Conservation (phyloP, 2,113 vertebrate genomes). For the Lepidothrix coronata region DNA sequence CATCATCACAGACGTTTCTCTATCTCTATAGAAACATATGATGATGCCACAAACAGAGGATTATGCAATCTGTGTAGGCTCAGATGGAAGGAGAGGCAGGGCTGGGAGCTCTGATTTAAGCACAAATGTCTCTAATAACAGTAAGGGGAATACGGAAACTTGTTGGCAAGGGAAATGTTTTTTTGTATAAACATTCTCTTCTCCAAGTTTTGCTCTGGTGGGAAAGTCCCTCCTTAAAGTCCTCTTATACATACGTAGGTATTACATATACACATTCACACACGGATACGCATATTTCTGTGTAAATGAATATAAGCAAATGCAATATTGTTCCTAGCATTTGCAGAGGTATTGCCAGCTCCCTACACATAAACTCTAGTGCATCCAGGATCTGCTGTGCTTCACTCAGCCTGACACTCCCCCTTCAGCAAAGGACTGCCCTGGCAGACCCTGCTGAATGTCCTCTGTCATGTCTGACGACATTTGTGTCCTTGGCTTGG, state of each 20-base stretch:
- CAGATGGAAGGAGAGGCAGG: constrained; percentile 33
- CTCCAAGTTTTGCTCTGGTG: constrained; percentile 31
- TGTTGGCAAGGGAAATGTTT: neutral
- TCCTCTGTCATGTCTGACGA: neutral
- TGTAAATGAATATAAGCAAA: neutral
- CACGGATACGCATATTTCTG: neutral
- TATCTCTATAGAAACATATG: neutral
- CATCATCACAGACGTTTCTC: neutral
- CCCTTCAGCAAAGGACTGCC: neutral
- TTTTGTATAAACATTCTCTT: constrained; percentile 36
- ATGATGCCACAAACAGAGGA: constrained; percentile 43
- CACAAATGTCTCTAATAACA: constrained; percentile 27
- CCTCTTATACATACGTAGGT: neutral
- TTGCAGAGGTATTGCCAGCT: neutral
- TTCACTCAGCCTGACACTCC: neutral
- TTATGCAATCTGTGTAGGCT: constrained; percentile 11
- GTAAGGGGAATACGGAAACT: neutral
- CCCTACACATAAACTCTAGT: neutral
- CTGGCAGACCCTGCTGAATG: neutral
- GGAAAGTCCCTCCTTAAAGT: constrained; percentile 2
- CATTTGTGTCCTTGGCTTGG: neutral
- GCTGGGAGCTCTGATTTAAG: constrained; percentile 2
- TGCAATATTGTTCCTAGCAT: neutral
- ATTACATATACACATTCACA: neutral
- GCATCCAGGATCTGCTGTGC: neutral